Conservation (phyloP, 2,113 vertebrate species). For the Percopsis transmontana region DNA sequence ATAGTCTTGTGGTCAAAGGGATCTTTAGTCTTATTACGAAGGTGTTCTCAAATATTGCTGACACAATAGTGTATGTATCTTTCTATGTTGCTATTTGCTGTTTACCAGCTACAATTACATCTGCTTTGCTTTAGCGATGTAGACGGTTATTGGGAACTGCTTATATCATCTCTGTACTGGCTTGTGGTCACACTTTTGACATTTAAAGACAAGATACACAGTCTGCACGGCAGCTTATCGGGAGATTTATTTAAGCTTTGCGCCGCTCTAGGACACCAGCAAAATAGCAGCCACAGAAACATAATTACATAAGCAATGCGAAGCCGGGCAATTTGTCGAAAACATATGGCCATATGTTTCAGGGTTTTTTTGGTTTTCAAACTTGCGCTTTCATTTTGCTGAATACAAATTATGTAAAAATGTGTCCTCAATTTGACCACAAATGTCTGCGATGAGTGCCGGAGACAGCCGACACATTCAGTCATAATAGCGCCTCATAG, state of each 20-base stretch:
- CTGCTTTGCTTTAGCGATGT: conserved; percentile 17
- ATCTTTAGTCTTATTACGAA: neutral
- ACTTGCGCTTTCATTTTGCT: neutral
- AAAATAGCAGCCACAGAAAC: neutral
- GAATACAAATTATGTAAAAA: conserved; percentile 12
- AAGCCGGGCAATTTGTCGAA: neutral
- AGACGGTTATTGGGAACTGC: conserved; percentile 26
- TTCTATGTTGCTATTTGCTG: neutral
- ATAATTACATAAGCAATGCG: neutral
- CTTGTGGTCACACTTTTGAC: conserved; percentile 7
- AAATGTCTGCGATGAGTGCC: conserved; percentile 16
- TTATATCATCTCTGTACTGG: neutral
- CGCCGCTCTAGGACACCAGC: neutral
- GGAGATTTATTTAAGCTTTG: neutral
- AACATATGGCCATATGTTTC: no score
- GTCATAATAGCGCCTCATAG: conserved; percentile 59
- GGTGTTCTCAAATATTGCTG: neutral
- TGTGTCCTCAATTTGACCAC: conserved; percentile 11
- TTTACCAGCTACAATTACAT: neutral
- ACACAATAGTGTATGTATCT: no score
- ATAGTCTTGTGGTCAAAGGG: neutral
- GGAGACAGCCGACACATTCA: conserved; percentile 35
- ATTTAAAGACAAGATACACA: neutral
- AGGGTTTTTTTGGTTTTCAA: neutral
- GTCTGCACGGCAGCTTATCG: neutral